Percentiles rank a stretch among this genome's conserved stretches.
These are phyloP conservation scores for Megaceryle maxima DNA, from an alignment of 2,113 vertebrate genomes.

Conservation along the genomic window DNA sequence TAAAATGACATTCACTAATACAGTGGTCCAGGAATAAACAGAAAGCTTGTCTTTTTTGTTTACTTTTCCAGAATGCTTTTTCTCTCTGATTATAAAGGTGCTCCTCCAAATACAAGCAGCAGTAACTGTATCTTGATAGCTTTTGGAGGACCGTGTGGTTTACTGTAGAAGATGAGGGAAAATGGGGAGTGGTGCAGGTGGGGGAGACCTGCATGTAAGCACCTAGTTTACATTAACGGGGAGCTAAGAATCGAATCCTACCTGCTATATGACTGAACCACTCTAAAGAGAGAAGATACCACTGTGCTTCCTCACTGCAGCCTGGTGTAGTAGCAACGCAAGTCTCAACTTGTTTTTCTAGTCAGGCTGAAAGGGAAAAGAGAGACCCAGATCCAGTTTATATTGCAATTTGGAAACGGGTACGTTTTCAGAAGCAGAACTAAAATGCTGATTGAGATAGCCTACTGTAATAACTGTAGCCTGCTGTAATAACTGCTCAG, in stretches of 20 bases:
- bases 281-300: not conserved
- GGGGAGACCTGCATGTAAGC: not conserved
- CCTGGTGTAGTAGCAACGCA: not conserved
- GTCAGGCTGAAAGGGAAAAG: not conserved
- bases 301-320: not conserved
- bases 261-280: not conserved
- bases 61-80: not conserved
- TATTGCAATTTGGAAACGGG: not conserved
- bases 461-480: conserved; percentile 25
- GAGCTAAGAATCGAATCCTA: not conserved
- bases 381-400: not conserved
- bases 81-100: not conserved
- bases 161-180: not conserved
- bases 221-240: fast-evolving
- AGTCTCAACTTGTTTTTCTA: not conserved
- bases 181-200: not conserved
- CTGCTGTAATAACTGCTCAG: conserved; percentile 39
- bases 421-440: not conserved
- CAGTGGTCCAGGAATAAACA: not conserved
- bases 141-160: not conserved
- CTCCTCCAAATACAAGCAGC: not conserved
- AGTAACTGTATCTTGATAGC: not conserved
- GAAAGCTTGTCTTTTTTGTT: not conserved
- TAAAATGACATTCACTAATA: not conserved
- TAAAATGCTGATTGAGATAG: not conserved